Evolutionary conservation across 2,888 invertebrate species (phyloP).

Genomic region (Caenorhabditis drosophilae): DNA sequence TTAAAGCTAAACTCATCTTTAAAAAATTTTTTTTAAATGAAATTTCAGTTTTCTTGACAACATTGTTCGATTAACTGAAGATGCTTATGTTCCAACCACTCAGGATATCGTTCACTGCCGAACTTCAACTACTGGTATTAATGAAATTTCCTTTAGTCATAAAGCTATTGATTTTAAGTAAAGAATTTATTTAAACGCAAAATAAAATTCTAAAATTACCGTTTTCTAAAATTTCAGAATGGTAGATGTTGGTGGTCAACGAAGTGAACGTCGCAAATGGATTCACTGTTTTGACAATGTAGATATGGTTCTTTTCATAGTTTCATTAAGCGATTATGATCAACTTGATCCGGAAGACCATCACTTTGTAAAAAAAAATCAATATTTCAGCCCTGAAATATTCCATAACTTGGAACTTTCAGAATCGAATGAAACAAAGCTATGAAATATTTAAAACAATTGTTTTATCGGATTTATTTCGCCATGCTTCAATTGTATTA

Average conservation of each 20-base stretch:
- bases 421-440: slow-evolving; percentile 67
- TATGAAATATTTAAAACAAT: slow-evolving; percentile 66
- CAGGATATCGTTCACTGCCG: slow-evolving; percentile 68
- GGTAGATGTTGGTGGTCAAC: slow-evolving; percentile 60
- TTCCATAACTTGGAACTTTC: slow-evolving; percentile 30
- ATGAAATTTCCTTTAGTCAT: slow-evolving; percentile 45
- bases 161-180: slow-evolving; percentile 55
- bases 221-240: slow-evolving; percentile 37
- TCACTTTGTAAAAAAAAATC: slow-evolving; percentile 23
- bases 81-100: slow-evolving; percentile 50
- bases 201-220: neutral
- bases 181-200: neutral
- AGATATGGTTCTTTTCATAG: slow-evolving; percentile 53
- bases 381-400: neutral
- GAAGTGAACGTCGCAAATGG: slow-evolving; percentile 57
- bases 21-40: neutral
- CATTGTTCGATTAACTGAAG: slow-evolving; percentile 46
- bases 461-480: slow-evolving; percentile 68
- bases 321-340: slow-evolving; percentile 54
- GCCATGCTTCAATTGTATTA: slow-evolving; percentile 69
- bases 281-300: slow-evolving; percentile 60
- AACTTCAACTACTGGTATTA: slow-evolving; percentile 50
- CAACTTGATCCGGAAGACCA: slow-evolving; percentile 52
- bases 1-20: slow-evolving; percentile 16
- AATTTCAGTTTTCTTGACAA: slow-evolving; percentile 53